These are phyloP conservation scores for Archips xylosteana DNA, from an alignment of 2,888 invertebrate genomes.

Conservation along the genomic window DNA sequence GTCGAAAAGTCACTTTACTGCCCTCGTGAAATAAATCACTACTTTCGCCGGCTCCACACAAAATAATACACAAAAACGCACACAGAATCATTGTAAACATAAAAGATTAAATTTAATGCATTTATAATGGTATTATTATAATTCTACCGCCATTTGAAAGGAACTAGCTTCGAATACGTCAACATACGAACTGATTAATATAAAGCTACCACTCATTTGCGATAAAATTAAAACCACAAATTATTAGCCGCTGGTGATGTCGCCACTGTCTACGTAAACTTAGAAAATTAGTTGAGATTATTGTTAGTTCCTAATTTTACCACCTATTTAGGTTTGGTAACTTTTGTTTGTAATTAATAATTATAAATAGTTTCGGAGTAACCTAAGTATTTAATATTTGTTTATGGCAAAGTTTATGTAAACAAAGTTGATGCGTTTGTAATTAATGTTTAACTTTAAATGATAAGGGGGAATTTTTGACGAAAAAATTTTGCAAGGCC, in stretches of 20 bases:
- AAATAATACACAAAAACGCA: conserved; percentile 10
- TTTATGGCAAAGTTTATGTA: not conserved
- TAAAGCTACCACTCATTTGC: not conserved
- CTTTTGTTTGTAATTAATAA: not conserved
- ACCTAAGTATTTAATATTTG: not conserved
- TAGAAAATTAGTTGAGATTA: not conserved
- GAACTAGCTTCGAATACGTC: conserved; percentile 4
- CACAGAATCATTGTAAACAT: not conserved
- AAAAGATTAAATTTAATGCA: not conserved
- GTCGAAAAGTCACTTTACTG: conserved; percentile 59
- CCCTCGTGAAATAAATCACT: conserved; percentile 65
- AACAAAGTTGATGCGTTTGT: not conserved
- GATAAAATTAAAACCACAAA: not conserved
- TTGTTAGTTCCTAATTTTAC: conserved; percentile 1
- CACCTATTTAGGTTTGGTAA: not conserved
- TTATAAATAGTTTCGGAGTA: not conserved
- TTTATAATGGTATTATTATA: not conserved
- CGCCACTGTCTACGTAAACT: conserved; percentile 7
- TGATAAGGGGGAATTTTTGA: too few relatives aligned
- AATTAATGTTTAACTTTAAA: too few relatives aligned
- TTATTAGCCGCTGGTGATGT: not conserved
- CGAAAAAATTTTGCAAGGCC: too few relatives aligned
- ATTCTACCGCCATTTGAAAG: conserved; percentile 5
- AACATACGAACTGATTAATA: conserved; percentile 28
- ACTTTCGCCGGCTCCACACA: conserved; percentile 25